Percentiles rank a stretch among this genome's conserved stretches.
phyloP scores from a whole-genome alignment of 2,888 invertebrate genomes.

The Digitonthophagus gazella region DNA sequence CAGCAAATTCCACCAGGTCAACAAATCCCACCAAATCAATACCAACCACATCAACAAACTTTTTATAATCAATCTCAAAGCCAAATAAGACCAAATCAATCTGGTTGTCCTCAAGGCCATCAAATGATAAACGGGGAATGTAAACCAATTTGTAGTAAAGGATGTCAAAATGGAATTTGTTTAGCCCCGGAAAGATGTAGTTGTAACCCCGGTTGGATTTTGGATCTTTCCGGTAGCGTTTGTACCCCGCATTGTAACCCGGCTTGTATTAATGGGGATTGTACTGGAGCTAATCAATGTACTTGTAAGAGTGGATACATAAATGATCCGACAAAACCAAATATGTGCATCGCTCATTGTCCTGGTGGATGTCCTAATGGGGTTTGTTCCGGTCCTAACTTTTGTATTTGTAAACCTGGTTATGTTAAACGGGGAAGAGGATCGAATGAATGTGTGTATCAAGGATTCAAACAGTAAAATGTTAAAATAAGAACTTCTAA shows the following conservation, averaged over 20 bases:
- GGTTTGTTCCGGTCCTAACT: constrained; percentile 68
- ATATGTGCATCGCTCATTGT: constrained; percentile 58
- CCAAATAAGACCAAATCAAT: constrained; percentile 45
- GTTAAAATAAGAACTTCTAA: no score
- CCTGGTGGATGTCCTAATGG: constrained; percentile 73
- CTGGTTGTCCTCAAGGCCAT: constrained; percentile 52
- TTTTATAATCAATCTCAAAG: constrained; percentile 7
- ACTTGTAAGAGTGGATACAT: constrained; percentile 50
- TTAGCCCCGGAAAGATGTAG: constrained; percentile 40
- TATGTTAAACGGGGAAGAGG: constrained; percentile 65
- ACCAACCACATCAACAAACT: not conserved
- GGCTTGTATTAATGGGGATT: constrained; percentile 56
- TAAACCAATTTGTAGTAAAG: constrained; percentile 47
- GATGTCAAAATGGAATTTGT: constrained; percentile 50
- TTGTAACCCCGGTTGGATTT: constrained; percentile 44
- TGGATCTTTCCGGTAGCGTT: constrained; percentile 42
- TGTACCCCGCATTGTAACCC: constrained; percentile 52
- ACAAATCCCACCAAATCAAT: constrained; percentile 43
- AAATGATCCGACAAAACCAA: constrained; percentile 45
- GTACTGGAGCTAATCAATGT: constrained; percentile 49
- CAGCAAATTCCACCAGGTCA: constrained; percentile 27
- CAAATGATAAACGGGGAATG: constrained; percentile 40
- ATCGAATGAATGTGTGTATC: constrained; percentile 60
- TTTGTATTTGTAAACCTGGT: constrained; percentile 71
- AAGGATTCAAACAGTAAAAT: no score